Conservation (phyloP, 2,888 invertebrate genomes). For the Tyria jacobaeae region DNA sequence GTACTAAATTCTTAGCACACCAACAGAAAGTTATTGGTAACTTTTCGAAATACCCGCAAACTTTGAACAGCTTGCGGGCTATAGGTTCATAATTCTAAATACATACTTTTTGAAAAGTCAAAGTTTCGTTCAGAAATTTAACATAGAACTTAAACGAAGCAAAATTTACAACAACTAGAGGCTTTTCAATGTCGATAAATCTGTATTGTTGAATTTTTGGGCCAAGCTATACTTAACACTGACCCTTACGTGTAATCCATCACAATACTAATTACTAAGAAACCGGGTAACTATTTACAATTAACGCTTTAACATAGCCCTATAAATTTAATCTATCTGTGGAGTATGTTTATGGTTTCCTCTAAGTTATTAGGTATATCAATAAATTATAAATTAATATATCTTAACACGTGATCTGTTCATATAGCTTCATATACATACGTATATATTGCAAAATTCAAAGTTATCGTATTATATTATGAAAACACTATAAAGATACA, state of each 20-base stretch:
- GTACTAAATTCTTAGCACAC: conserved; percentile 12
- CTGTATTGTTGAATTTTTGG: background rate
- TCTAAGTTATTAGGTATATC: conserved; percentile 20
- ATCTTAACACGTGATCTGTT: background rate
- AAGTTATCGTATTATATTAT: background rate
- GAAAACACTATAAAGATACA: background rate
- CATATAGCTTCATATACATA: background rate
- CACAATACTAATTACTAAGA: conserved; percentile 46
- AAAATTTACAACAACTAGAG: conserved; percentile 3
- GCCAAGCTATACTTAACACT: conserved; percentile 5
- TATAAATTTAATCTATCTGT: conserved; percentile 29
- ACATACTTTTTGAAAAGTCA: conserved; percentile 11
- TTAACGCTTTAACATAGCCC: conserved; percentile 48
- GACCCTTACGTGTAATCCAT: conserved; percentile 28
- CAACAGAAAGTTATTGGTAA: conserved; percentile 28
- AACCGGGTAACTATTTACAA: conserved; percentile 45
- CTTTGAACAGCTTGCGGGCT: conserved; percentile 12
- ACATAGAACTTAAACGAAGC: conserved; percentile 3
- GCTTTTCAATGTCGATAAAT: background rate
- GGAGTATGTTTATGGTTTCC: conserved; percentile 36
- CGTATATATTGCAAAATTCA: too few relatives aligned
- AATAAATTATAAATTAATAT: conserved; percentile 11
- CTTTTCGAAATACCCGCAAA: conserved; percentile 29
- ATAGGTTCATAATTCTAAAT: conserved; percentile 15
- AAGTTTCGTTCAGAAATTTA: conserved; percentile 6